phyloP scores from a whole-genome alignment of 2,888 invertebrate species.

The Acronicta alni region DNA sequence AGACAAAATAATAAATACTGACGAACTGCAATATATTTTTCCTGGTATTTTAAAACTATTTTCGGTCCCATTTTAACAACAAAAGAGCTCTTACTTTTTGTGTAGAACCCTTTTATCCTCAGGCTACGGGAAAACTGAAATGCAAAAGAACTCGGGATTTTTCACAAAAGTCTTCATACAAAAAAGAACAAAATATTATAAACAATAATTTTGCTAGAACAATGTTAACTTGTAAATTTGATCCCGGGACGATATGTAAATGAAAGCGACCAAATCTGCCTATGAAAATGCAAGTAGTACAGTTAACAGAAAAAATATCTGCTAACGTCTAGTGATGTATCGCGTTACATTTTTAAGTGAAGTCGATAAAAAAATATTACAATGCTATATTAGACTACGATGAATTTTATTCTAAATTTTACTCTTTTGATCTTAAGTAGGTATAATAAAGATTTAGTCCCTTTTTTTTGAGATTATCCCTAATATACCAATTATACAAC shows the following conservation, averaged over 20 bases:
- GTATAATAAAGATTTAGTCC: too few relatives aligned
- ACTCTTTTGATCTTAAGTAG: too few relatives aligned
- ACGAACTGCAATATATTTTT: not conserved
- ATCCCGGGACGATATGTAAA: conserved; percentile 8
- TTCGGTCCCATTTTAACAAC: too few relatives aligned
- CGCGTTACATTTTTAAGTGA: not conserved
- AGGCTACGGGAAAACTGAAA: not conserved
- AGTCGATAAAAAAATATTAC: not conserved
- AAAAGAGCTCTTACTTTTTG: too few relatives aligned
- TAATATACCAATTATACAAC: too few relatives aligned
- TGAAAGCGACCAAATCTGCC: conserved; percentile 25
- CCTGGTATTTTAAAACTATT: not conserved
- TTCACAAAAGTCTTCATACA: not conserved
- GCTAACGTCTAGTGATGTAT: not conserved
- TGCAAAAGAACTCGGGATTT: not conserved
- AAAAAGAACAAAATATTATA: not conserved
- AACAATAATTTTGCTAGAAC: not conserved
- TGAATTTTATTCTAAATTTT: too few relatives aligned
- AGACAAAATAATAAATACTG: not conserved
- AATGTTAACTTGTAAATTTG: conserved; percentile 1
- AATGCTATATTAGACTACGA: too few relatives aligned
- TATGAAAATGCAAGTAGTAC: conserved; percentile 34
- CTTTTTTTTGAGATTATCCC: too few relatives aligned
- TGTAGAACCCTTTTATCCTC: not conserved
- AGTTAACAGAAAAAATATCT: conserved; percentile 11